phyloP scores from a whole-genome alignment of 2,888 invertebrate genomes.

The Stenotaenia linearis region DNA sequence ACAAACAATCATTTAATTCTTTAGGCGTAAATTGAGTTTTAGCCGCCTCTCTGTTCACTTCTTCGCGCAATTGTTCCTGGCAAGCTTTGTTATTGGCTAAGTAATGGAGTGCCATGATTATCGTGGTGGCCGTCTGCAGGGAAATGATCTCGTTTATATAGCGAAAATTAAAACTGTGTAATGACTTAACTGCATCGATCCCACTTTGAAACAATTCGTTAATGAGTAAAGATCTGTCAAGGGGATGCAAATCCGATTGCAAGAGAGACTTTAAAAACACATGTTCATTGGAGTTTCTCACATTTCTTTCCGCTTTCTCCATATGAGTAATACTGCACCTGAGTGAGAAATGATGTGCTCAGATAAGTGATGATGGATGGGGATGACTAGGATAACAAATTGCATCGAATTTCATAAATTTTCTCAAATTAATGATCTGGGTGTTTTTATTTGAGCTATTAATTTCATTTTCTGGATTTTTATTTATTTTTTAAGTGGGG shows the following conservation, averaged over 20 bases:
- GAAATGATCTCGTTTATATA: no score
- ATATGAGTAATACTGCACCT: conserved; percentile 29
- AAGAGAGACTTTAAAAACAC: conserved; percentile 32
- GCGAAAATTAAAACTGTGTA: no score
- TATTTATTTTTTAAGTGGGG: no score
- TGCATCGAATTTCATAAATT: neutral
- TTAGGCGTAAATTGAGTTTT: neutral
- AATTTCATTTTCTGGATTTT: no score
- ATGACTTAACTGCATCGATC: conserved; percentile 52
- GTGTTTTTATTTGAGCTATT: no score
- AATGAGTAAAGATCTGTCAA: conserved; percentile 53
- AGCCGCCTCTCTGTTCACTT: conserved; percentile 43
- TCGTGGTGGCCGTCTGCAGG: conserved; percentile 52
- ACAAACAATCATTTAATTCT: conserved; percentile 38
- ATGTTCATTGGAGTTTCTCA: conserved; percentile 40
- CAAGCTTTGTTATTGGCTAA: conserved; percentile 43
- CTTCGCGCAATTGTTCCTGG: conserved; percentile 42
- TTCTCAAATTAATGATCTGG: neutral
- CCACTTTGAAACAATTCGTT: conserved; percentile 57
- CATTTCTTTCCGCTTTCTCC: conserved; percentile 36
- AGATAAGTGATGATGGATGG: neutral
- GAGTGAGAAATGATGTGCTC: neutral
- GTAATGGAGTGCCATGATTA: conserved; percentile 51
- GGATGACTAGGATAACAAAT: neutral
- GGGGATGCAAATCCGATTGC: conserved; percentile 39